Evolutionary conservation across 2,113 vertebrate genomes (phyloP), one percentile per base, ranked within the genome.

Genomic region (Odocoileus hemionus): DNA sequence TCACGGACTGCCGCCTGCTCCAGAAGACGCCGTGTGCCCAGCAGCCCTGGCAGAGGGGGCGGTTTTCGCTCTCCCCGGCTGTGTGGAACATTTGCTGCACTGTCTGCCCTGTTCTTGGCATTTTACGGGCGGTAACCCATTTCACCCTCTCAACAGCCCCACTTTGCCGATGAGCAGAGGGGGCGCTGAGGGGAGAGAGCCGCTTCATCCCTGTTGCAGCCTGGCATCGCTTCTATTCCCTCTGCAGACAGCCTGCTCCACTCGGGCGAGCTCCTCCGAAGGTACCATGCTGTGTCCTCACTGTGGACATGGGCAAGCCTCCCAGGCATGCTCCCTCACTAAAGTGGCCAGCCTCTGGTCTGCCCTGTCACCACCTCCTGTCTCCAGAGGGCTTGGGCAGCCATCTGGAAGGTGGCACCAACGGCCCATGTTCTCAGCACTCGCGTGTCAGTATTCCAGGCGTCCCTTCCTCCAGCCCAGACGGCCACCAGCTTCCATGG

Each of bases 241-340:
- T 45, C 7, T 57, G 86, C 25, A 26, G 55, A 47, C 19, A 10
- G 19, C 19, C 55, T 7, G 36, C 16, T 43, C 26, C 11, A 0
- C 4, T 8, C 67, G n/a, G n/a, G 21, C 3, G 58, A 39, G 7
- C 14, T 39, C 10, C 64, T 7, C 55, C 19, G 17, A 26, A 14
- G 43, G 21, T 11, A 1, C 58, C 13, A 3, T 0, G 9, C 74
- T 0, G 0, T 13, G 21, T 12, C 21, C 28, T 26, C 28, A 0
- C 0, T 15, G 2, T 0, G 33, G 15, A 4, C 26, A 5, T 4
- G 87, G 39, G 3, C 57, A 5, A 23, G 7, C 45, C 45, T 15
- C 33, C 50, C 4, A 25, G 33, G 6, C 11, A 2, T 14, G 21
- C 17, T 30, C 15, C 52, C 3, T 23, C 55, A 3, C 47, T 10